Conservation (phyloP, 1,140 invertebrate species). For the Pogonomyrmex californicus region DNA sequence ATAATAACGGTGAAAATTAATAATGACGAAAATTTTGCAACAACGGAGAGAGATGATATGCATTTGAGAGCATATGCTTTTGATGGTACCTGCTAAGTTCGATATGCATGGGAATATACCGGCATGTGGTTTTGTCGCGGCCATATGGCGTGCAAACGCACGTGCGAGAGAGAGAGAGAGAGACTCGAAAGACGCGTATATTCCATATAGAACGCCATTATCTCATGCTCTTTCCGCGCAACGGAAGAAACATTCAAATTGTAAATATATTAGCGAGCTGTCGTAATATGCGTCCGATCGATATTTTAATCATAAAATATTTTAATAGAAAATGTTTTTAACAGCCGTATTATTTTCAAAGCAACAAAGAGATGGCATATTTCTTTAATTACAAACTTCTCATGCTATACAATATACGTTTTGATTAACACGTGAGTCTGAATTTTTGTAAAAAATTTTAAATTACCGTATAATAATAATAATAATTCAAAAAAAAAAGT, state of each 20-base stretch:
- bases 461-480: not conserved
- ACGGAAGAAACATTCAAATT: slow-evolving; percentile 15
- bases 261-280: not conserved
- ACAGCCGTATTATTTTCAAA: not conserved
- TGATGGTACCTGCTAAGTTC: slow-evolving; percentile 67
- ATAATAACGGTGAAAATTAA: slow-evolving; percentile 1
- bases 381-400: not conserved
- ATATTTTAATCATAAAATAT: slow-evolving; percentile 1
- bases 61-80: slow-evolving; percentile 51
- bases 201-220: slow-evolving; percentile 16
- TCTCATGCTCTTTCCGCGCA: slow-evolving; percentile 7
- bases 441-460: not conserved
- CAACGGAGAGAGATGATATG: slow-evolving; percentile 23
- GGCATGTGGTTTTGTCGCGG: slow-evolving; percentile 77
- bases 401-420: not conserved
- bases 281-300: not conserved
- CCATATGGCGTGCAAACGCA: slow-evolving; percentile 76
- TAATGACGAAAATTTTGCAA: not conserved
- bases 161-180: slow-evolving; percentile 69
- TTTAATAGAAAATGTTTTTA: not conserved
- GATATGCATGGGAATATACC: slow-evolving; percentile 78
- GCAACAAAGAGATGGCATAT: not conserved
- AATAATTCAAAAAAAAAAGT: not conserved
- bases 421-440: not conserved
- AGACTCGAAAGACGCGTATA: slow-evolving; percentile 53